These are phyloP conservation scores for Stichodactyla helianthus DNA, from an alignment of 64 coral and sea anemone species.

Conservation along the genomic window DNA sequence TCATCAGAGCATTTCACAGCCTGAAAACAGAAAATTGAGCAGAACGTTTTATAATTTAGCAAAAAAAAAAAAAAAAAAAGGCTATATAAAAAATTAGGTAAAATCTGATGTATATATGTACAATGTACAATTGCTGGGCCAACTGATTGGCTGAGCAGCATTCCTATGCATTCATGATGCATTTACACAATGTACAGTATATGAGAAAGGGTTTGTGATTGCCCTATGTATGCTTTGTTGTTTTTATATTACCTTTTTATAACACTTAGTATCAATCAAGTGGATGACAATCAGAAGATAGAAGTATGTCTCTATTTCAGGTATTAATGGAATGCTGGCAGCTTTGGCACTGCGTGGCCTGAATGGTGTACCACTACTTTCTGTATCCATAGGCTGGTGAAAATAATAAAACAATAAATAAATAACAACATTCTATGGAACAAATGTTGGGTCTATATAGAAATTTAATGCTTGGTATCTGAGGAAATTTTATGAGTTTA, in stretches of 20 bases:
- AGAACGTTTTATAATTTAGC: neutral
- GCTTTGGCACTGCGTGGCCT: conserved; percentile 82
- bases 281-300: conserved; percentile 96
- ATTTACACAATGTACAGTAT: no score
- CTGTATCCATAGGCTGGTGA: conserved; percentile 94
- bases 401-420: neutral
- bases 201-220: no score
- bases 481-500: neutral
- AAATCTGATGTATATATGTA: no score
- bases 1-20: conserved; percentile 85
- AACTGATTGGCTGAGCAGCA: no score
- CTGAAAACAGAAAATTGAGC: neutral
- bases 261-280: conserved; percentile 88
- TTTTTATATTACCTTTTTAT: conserved; percentile 64
- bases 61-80: no score
- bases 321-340: conserved; percentile 57
- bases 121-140: no score
- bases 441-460: no score
- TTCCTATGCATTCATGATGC: no score
- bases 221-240: no score
- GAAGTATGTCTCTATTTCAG: conserved; percentile 96
- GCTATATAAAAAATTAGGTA: no score
- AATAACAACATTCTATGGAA: neutral
- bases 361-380: conserved; percentile 49
- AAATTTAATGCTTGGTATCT: no score